Evolutionary conservation across 1,140 invertebrate species (phyloP).

Genomic region (Dendrolimus punctatus): DNA sequence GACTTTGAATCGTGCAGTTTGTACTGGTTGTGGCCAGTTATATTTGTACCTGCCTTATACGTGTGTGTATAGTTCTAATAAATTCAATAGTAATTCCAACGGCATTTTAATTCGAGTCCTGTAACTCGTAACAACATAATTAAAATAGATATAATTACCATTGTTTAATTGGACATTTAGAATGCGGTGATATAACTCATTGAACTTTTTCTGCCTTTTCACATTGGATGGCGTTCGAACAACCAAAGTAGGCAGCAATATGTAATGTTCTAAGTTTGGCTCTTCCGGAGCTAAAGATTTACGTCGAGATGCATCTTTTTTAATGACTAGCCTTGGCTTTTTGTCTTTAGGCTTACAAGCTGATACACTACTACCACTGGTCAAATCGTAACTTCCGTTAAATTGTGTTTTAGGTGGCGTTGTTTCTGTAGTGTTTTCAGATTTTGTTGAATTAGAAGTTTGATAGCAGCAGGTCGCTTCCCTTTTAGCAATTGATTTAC

Average conservation of each 20-base stretch:
- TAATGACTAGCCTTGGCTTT: constrained; percentile 42
- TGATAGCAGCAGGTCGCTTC: constrained; percentile 49
- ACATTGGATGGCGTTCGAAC: constrained; percentile 62
- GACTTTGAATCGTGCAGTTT: too few relatives aligned
- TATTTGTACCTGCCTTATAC: too few relatives aligned
- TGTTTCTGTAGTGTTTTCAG: constrained; percentile 1
- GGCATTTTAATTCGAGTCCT: too few relatives aligned
- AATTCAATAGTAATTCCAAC: too few relatives aligned
- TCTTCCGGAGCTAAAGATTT: constrained; percentile 34
- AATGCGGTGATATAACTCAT: constrained; percentile 58
- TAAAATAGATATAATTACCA: constrained; percentile 18
- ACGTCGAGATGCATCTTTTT: constrained; percentile 41
- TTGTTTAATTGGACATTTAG: constrained; percentile 43
- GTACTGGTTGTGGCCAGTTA: too few relatives aligned
- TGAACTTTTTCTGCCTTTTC: constrained; percentile 58
- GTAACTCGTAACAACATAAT: too few relatives aligned
- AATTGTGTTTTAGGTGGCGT: not conserved
- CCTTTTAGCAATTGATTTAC: constrained; percentile 22
- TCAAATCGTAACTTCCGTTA: constrained; percentile 13
- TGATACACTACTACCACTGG: constrained; percentile 33
- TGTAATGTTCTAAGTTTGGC: constrained; percentile 54
- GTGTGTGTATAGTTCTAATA: too few relatives aligned
- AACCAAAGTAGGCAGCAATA: constrained; percentile 58
- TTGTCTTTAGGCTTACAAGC: constrained; percentile 25
- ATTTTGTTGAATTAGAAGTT: constrained; percentile 24